Base-by-base conservation (phyloP, 2,113 vertebrate species). In the Gorsachius goisagi region DNA sequence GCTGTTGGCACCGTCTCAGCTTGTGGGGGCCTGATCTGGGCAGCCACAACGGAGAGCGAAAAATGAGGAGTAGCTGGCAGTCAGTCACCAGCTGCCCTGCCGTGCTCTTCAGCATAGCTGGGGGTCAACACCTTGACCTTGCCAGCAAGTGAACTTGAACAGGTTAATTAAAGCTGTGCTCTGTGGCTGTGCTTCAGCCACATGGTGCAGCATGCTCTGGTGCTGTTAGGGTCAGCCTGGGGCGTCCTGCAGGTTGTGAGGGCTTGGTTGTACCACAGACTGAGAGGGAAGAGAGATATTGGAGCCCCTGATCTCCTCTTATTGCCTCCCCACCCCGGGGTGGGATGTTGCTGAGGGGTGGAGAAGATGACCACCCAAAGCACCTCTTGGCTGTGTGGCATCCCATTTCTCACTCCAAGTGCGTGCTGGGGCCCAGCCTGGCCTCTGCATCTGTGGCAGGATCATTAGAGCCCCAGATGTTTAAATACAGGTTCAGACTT, bases 161-260 rank as follows among this genome's bases (percentile, higher is more conserved):
- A 10, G 35, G 27, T 78, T 80, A 50, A 37, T 33, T 68, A 60
- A 86, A 83, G 15, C 15, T 10, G 1, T 27, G 35, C 19, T 78
- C 23, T 90, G n/a, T 24, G 75, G 39, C 30, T 78, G 52, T 59
- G 53, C 23, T 69, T 81, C 82, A 63, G 33, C 30, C 33, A 26
- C 0, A 0, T 9, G 15, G 23, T 37, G 15, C 71, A 72, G 35
- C 4, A 11, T 1, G 2, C 17, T 35, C 19, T 2, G 8, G 10
- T 32, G 11, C 44, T 56, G 33, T 58, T 85, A 58, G 21, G 15
- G 8, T 63, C 28, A 32, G 8, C 21, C 2, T 0, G 2, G 37
- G 41, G 50, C 18, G 52, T 50, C 53, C 47, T 67, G 39, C 15
- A 24, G 33, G 23, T 20, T 59, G 20, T 27, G 45, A 73, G 27